Evolutionary conservation across 1,140 invertebrate species (phyloP), one percentile per base, ranked within the genome.

Genomic region (Melipona quadrifasciata): DNA sequence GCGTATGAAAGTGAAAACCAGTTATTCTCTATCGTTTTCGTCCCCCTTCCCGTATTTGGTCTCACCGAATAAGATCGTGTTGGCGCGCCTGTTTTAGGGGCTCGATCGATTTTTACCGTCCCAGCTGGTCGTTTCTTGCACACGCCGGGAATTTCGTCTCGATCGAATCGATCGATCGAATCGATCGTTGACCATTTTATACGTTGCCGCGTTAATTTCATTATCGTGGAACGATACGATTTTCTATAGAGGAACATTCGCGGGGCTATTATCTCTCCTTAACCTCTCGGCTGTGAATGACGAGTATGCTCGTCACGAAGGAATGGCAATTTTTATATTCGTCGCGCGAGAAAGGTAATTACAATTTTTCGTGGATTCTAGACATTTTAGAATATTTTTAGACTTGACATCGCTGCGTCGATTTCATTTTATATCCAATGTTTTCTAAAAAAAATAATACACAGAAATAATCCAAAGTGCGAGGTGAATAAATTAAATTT

Each of bases 1-100:
- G 53, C 39, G 83, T 79, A 84, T 85, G 86, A 89, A 87, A 87
- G 86, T 87, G 86, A 87, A 89, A 90, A 89, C 88, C 88, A 79
- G 89, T 90, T 90, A 90, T 76, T 80, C 80, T 67, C 70, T 89
- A 82, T 89, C 80, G 71, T 86, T 82, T 47, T 78, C 65, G 80
- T 73, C 39, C 71, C 65, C 67, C 80, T 79, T 84, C 70, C 88
- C 88, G 80, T 89, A 87, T 87, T 87, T 87, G 86, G 86, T 80
- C 39, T 47, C 84, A 82, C 78, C 65, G 70, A 76, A 77, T 79
- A 74, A 68, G 78, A 84, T 74, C 83, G 65, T 89, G 67, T 61
- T 47, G 61, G 65, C 53, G 55, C 34, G 82, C 55, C 71, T 58
- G 82, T 84, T 84, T 80, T 84, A 70, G 67, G 82, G 64, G 64